A percentile compares a stretch with the other conserved stretches of the same genome.
Evolutionary conservation across 2,113 vertebrate species (phyloP).

Genomic region (Circaetus cinerascens): DNA sequence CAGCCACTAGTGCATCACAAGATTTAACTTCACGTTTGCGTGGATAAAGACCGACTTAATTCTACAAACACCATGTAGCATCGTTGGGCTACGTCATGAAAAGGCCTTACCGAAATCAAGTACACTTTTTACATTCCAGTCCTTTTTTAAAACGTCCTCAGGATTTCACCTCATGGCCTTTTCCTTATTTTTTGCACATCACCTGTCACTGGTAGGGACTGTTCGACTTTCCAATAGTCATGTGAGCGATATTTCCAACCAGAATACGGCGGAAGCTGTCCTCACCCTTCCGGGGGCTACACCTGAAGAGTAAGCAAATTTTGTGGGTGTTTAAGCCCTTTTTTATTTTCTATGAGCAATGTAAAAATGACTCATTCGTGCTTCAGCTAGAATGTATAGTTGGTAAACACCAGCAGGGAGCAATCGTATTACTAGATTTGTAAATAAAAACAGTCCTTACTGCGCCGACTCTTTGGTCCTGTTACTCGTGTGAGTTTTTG

Average conservation of each 20-base stretch:
- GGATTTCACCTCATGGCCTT: not conserved
- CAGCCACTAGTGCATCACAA: not conserved
- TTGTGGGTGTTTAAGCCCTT: conserved; percentile 53
- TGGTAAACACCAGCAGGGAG: not conserved
- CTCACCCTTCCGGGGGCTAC: conserved; percentile 54
- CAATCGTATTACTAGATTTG: conserved; percentile 21
- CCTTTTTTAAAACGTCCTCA: not conserved
- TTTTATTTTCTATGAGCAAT: conserved; percentile 65
- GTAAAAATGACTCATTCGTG: conserved; percentile 67
- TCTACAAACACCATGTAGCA: not conserved
- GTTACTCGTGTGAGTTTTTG: not conserved
- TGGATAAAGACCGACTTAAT: not conserved
- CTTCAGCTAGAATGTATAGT: conserved; percentile 25
- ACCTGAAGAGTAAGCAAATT: conserved; percentile 58
- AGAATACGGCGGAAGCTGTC: conserved; percentile 3
- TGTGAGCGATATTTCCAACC: not conserved
- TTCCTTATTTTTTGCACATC: not conserved
- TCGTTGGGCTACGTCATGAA: rapidly evolving
- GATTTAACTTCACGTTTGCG: not conserved
- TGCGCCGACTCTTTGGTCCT: not conserved
- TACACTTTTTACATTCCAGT: not conserved
- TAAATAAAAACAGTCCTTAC: conserved; percentile 48
- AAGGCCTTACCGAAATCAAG: not conserved
- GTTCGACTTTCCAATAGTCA: not conserved
- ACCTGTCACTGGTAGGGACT: not conserved